A percentile compares a stretch with the other conserved stretches of the same genome.
Conservation (phyloP, 2,113 vertebrate genomes). For the Parotia lawesii region DNA sequence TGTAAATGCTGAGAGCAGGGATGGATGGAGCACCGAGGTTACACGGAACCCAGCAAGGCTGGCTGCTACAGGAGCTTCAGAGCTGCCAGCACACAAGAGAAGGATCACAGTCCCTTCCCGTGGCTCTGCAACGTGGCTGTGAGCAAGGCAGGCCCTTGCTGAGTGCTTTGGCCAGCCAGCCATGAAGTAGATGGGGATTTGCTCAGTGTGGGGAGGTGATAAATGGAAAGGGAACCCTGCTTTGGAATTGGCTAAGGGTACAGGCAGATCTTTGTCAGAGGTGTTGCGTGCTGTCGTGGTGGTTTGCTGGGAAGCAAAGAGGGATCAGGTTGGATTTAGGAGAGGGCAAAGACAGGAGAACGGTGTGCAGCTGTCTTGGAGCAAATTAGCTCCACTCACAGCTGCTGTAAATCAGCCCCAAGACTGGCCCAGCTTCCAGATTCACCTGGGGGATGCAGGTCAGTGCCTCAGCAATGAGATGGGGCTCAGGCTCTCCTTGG, state of each 20-base stretch:
- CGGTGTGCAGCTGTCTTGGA: background rate
- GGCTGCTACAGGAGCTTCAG: background rate
- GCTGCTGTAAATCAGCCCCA: background rate
- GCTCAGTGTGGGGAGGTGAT: background rate
- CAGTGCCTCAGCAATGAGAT: background rate
- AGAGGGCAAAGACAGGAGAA: background rate
- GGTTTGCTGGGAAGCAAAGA: background rate
- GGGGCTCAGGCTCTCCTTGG: background rate
- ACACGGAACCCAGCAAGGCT: background rate
- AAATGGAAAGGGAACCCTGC: background rate
- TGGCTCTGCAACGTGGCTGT: background rate
- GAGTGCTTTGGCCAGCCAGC: background rate
- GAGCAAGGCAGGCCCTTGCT: background rate
- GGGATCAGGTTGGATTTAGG: background rate
- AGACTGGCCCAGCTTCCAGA: background rate
- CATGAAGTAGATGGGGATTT: background rate
- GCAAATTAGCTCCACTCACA: background rate
- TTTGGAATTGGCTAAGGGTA: background rate
- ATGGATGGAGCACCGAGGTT: background rate
- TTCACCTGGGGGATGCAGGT: background rate
- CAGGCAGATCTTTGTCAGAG: background rate
- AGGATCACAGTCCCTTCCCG: background rate
- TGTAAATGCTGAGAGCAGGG: background rate
- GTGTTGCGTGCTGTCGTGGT: background rate
- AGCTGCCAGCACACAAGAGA: background rate